Evolutionary conservation across 1,140 invertebrate genomes (phyloP), one percentile per base, ranked within the genome.

Genomic region (Trialeurodes vaporariorum): DNA sequence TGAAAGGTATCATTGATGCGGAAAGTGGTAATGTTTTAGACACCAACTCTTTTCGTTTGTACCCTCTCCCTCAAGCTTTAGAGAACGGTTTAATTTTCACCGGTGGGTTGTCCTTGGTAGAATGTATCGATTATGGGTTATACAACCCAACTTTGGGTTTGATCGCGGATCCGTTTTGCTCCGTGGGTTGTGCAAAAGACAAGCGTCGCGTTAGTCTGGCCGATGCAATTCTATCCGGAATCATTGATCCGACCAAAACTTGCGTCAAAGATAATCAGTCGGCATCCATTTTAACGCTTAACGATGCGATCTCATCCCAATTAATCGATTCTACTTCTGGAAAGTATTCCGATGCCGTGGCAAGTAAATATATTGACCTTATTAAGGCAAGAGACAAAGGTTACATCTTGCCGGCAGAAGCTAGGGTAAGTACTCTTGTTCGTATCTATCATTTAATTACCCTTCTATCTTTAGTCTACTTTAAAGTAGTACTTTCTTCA

Each of bases 351-450:
- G 83, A 86, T 75, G 79, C 83, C 74, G 79, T 83, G 69, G 84
- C 89, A 75, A 82, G 82, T 67, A 83, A 84, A 73, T 82, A 83
- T 75, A 82, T 93, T 72, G 89, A 93, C 81, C 86, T 96, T 75
- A 80, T 89, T 68, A 93, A 94, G 82, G 94, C 94, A 73, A 83
- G 87, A 75, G 88, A 94, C 75, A 87, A 87, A 78, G 91, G 93
- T 74, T 87, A 89, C 79, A 85, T 94, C 71, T 84, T 94, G 79
- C 85, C 92, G 76, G 92, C 91, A 77, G 89, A 92, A 85, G 89
- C 91, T 76, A 86, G 92, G 91, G 93, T 95, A 86, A 94, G 92
- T 89, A 62, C 66, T 64, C 25, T 34, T 63, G n/a, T 61, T 65
- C 67, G 17, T 60, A n/a, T 27, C 64, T 2, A 40, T 70, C 40